phyloP scores from a whole-genome alignment of 2,113 vertebrate genomes.

The Arvicanthis niloticus region DNA sequence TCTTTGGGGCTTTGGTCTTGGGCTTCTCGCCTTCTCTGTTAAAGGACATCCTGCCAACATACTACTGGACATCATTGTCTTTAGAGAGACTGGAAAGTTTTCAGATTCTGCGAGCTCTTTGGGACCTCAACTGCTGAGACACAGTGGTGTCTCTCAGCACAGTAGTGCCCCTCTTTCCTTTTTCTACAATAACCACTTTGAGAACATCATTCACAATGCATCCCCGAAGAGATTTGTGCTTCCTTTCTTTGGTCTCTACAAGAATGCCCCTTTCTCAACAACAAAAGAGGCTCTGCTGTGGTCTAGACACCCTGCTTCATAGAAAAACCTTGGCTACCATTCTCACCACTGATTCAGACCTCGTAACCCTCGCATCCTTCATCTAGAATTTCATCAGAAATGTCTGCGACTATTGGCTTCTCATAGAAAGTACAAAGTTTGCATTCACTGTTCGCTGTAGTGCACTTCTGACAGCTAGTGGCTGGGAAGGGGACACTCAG shows the following conservation, averaged over 20 bases:
- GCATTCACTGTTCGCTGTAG: background rate
- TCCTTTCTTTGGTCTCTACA: background rate
- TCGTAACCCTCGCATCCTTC: background rate
- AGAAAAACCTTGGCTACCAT: background rate
- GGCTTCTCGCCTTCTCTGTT: background rate
- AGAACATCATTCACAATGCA: background rate
- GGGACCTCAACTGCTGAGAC: background rate
- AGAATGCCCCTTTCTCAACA: background rate
- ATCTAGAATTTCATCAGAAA: background rate
- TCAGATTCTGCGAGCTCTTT: background rate
- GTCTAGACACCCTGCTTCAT: background rate
- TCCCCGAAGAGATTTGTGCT: background rate
- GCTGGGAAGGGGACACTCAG: background rate
- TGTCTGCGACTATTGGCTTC: background rate
- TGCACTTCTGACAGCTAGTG: background rate
- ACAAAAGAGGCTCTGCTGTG: background rate
- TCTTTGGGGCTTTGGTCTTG: background rate
- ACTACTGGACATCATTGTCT: background rate
- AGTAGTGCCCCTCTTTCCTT: background rate
- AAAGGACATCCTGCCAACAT: background rate
- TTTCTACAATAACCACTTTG: background rate
- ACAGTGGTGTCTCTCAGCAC: background rate
- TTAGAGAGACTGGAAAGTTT: background rate
- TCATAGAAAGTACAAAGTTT: background rate
- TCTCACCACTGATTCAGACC: background rate